phyloP scores from a whole-genome alignment of 2,888 invertebrate genomes.

The Ormia ochracea region DNA sequence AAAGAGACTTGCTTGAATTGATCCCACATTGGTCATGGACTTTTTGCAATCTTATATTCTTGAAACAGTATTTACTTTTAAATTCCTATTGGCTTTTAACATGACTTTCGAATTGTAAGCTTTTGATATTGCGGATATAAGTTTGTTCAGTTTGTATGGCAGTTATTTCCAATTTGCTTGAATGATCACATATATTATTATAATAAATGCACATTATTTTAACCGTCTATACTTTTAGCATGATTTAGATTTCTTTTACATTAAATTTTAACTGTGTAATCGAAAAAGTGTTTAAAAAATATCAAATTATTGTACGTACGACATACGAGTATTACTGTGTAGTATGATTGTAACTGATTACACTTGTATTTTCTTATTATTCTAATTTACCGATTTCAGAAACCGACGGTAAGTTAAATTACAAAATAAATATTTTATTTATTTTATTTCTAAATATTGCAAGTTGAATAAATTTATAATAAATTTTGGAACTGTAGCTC shows the following conservation, averaged over 20 bases:
- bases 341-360: neutral
- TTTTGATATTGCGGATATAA: too few species aligned
- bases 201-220: neutral
- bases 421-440: too few species aligned
- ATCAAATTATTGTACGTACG: neutral
- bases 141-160: too few species aligned
- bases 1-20: too few species aligned
- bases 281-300: neutral
- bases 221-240: neutral
- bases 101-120: too few species aligned
- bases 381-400: neutral
- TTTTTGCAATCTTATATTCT: too few species aligned
- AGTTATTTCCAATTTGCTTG: too few species aligned
- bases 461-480: constrained; percentile 60
- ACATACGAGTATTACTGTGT: too few species aligned
- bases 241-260: neutral
- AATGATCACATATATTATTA: too few species aligned
- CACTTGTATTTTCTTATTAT: neutral
- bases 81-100: too few species aligned
- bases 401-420: constrained; percentile 6
- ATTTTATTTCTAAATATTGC: constrained; percentile 17
- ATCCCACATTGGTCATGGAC: too few species aligned
- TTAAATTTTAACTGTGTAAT: neutral
- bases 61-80: too few species aligned
- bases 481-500: constrained; percentile 40